These are phyloP conservation scores for Achlya flavicornis DNA, from an alignment of 2,888 invertebrate genomes.

Conservation along the genomic window DNA sequence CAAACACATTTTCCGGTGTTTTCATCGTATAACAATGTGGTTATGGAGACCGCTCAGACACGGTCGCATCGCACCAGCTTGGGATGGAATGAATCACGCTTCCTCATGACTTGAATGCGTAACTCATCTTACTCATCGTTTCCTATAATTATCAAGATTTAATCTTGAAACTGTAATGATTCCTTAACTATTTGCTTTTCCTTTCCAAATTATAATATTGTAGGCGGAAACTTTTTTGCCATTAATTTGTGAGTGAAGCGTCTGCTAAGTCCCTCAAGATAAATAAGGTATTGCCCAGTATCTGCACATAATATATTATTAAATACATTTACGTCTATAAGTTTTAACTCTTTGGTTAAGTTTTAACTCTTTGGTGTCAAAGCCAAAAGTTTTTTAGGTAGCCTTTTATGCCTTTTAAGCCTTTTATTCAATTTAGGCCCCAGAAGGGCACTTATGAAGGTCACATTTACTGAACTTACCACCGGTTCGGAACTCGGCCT, in stretches of 20 bases:
- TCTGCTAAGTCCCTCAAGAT: too few relatives aligned
- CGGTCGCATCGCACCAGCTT: conserved; percentile 23
- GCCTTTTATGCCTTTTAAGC: too few relatives aligned
- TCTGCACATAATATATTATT: too few relatives aligned
- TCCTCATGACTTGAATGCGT: conserved; percentile 50
- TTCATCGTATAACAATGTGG: not conserved
- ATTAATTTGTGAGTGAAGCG: not conserved
- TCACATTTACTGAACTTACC: too few relatives aligned
- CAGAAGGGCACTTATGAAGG: too few relatives aligned
- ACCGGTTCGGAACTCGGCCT: too few relatives aligned
- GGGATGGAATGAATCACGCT: conserved; percentile 49
- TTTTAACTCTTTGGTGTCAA: too few relatives aligned
- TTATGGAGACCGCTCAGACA: not conserved
- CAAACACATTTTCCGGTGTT: conserved; percentile 14
- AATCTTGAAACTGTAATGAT: conserved; percentile 20
- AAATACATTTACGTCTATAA: too few relatives aligned
- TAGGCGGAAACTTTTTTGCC: not conserved
- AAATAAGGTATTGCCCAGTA: too few relatives aligned
- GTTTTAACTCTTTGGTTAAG: too few relatives aligned
- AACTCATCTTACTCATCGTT: conserved; percentile 58
- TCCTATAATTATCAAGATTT: conserved; percentile 46
- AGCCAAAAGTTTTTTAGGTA: too few relatives aligned
- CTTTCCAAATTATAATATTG: not conserved
- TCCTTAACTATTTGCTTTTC: not conserved
- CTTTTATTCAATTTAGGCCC: too few relatives aligned